Evolutionary conservation across 1,140 invertebrate genomes (phyloP).

Genomic region (Aphis gossypii): DNA sequence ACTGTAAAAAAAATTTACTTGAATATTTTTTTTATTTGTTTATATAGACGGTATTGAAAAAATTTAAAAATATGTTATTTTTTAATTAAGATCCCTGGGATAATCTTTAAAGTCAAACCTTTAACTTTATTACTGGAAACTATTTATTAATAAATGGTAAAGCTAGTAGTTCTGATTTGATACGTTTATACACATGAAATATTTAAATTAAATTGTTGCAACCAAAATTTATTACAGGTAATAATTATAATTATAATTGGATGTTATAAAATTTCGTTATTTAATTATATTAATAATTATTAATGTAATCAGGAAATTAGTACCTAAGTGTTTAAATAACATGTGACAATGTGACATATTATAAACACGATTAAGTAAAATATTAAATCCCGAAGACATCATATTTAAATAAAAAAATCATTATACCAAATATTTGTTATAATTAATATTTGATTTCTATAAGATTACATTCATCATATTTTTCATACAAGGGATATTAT

Average conservation of each 20-base stretch:
- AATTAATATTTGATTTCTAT: too few relatives aligned
- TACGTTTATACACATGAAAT: background rate
- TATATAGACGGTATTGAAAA: background rate
- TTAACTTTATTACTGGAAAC: background rate
- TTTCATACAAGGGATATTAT: too few relatives aligned
- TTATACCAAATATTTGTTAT: too few relatives aligned
- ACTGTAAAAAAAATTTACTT: background rate
- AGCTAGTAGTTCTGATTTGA: background rate
- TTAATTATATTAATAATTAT: background rate
- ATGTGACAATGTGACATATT: too few relatives aligned
- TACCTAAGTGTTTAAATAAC: background rate
- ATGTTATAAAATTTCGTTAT: background rate
- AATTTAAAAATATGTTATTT: background rate
- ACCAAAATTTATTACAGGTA: background rate
- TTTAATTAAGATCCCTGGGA: background rate
- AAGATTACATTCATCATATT: too few relatives aligned
- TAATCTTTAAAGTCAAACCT: background rate
- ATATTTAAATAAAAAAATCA: background rate
- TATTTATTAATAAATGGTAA: background rate
- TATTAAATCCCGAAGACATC: background rate
- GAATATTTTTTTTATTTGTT: slow-evolving; percentile 1
- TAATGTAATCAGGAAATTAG: background rate
- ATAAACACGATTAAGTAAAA: background rate
- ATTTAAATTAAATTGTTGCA: background rate
- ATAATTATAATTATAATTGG: too few relatives aligned